Evolutionary conservation across 2,113 vertebrate species (phyloP).

Genomic region (Lepus timidus): DNA sequence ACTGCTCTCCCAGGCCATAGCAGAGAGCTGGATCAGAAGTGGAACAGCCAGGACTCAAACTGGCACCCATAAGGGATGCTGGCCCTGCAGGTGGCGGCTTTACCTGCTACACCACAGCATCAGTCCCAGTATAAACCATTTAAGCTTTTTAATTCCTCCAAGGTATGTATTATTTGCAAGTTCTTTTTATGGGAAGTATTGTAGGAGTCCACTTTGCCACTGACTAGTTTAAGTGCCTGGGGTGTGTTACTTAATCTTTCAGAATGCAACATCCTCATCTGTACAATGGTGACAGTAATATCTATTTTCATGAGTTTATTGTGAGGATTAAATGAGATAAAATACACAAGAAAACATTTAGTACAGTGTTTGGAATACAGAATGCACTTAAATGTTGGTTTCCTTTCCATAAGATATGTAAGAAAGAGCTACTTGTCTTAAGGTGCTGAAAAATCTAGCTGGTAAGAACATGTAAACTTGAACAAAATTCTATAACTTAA

Average conservation of each 20-base stretch:
- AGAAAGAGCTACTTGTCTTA: conserved; percentile 6
- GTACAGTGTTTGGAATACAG: not conserved
- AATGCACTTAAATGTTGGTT: not conserved
- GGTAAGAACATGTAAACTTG: conserved; percentile 8
- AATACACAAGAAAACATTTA: conserved; percentile 35
- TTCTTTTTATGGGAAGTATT: not conserved
- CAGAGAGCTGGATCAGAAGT: too few relatives aligned
- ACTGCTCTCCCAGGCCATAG: too few relatives aligned
- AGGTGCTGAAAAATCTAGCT: conserved; percentile 27
- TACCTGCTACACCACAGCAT: too few relatives aligned
- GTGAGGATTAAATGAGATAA: not conserved
- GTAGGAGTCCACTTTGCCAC: not conserved
- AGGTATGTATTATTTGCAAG: conserved; percentile 40
- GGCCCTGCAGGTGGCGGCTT: too few relatives aligned
- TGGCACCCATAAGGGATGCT: too few relatives aligned
- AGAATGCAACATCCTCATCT: conserved; percentile 2
- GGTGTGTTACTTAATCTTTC: conserved; percentile 45
- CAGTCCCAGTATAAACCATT: not conserved
- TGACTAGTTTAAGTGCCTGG: not conserved
- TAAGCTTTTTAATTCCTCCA: not conserved
- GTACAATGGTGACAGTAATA: not conserved
- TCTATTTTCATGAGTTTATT: conserved; percentile 26
- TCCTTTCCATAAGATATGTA: not conserved
- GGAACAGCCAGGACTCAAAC: too few relatives aligned
- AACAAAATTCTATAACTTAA: conserved; percentile 39